These are phyloP conservation scores for Porites cylindrica DNA, from an alignment of 92 coral and sea anemone species.

Conservation along the genomic window DNA sequence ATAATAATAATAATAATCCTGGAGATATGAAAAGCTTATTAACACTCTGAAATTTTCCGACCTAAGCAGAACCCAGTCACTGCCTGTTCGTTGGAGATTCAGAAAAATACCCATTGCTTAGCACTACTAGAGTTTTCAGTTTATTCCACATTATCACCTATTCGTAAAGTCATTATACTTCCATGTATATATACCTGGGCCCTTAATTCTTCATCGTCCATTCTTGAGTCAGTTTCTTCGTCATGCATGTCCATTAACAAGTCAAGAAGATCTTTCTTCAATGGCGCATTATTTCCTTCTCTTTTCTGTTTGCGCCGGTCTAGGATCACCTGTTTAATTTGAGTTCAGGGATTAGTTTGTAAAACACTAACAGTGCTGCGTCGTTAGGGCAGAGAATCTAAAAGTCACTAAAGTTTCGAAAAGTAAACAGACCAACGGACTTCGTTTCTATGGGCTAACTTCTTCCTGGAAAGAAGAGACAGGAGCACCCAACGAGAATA, in stretches of 20 bases:
- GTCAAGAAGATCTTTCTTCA: constrained; percentile 78
- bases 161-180: not conserved
- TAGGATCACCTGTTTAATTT: constrained; percentile 48
- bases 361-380: not conserved
- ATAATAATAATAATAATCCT: too few relatives aligned
- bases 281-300: constrained; percentile 25
- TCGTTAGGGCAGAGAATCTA: not conserved
- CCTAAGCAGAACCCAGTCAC: too few relatives aligned
- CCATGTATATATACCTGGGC: constrained; percentile 27
- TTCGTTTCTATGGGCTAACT: too few relatives aligned
- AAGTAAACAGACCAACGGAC: too few relatives aligned
- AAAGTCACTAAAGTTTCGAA: not conserved
- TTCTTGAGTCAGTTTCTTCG: constrained; percentile 74
- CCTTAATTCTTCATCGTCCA: constrained; percentile 81
- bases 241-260: constrained; percentile 73
- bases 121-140: too few relatives aligned
- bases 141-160: too few relatives aligned
- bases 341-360: not conserved
- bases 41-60: too few relatives aligned
- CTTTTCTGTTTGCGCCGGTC: constrained; percentile 63
- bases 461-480: too few relatives aligned
- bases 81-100: too few relatives aligned
- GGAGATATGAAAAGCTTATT: too few relatives aligned
- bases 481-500: too few relatives aligned
- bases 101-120: too few relatives aligned